Conservation (phyloP, 2,113 vertebrate species). For the Tursiops truncatus region DNA sequence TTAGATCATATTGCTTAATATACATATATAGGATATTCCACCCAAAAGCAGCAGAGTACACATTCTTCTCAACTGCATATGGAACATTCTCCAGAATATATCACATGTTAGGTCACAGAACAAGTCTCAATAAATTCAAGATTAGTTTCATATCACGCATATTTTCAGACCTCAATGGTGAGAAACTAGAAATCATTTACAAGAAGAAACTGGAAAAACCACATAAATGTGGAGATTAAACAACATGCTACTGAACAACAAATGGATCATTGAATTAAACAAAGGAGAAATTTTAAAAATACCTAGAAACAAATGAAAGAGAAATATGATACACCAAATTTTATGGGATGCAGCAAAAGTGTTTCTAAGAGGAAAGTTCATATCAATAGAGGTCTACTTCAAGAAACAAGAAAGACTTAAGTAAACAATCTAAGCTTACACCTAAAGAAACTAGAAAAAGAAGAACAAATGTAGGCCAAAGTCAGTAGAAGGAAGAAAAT, state of each 20-base stretch:
- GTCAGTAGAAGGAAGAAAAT: background rate
- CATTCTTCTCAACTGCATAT: background rate
- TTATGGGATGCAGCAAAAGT: background rate
- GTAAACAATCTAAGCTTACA: background rate
- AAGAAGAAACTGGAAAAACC: background rate
- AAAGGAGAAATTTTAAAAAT: background rate
- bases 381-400: background rate
- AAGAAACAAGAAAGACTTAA: background rate
- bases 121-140: background rate
- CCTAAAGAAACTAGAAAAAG: background rate
- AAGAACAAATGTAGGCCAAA: background rate
- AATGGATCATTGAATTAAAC: background rate
- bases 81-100: background rate
- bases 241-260: background rate
- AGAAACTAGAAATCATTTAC: background rate
- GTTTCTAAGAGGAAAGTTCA: background rate
- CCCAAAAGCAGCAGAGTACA: background rate
- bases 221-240: background rate
- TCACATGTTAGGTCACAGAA: background rate
- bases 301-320: background rate
- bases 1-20: no score
- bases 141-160: background rate
- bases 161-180: background rate
- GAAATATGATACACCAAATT: background rate
- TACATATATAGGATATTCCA: no score